phyloP scores from a whole-genome alignment of 2,888 invertebrate genomes.

The Patella pellucida region DNA sequence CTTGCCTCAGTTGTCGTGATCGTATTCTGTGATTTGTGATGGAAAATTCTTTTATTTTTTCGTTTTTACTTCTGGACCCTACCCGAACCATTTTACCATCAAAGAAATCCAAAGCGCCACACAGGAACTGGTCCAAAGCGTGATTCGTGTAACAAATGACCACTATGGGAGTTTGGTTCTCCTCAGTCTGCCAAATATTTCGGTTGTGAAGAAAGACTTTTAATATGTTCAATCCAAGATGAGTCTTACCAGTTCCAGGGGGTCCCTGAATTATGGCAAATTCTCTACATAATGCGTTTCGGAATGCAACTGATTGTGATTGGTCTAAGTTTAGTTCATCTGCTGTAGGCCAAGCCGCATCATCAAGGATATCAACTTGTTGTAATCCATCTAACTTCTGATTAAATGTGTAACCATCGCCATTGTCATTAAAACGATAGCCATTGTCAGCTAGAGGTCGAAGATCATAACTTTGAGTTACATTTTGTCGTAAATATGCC shows the following conservation, averaged over 20 bases:
- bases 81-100: conserved; percentile 56
- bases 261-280: conserved; percentile 75
- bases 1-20: conserved; percentile 8
- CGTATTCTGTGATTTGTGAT: conserved; percentile 31
- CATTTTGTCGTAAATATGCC: conserved; percentile 39
- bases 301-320: conserved; percentile 62
- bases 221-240: conserved; percentile 82
- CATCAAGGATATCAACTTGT: conserved; percentile 17
- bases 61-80: conserved; percentile 56
- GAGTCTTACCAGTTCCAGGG: conserved; percentile 90
- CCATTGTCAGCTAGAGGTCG: conserved; percentile 46
- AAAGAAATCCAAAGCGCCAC: conserved; percentile 59
- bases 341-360: conserved; percentile 49
- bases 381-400: conserved; percentile 19
- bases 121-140: conserved; percentile 70
- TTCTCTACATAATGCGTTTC: conserved; percentile 60
- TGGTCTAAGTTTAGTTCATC: conserved; percentile 55
- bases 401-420: conserved; percentile 18
- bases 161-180: conserved; percentile 53
- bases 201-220: conserved; percentile 76
- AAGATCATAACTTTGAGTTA: conserved; percentile 32
- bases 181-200: conserved; percentile 64
- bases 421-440: conserved; percentile 34
- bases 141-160: conserved; percentile 71
- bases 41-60: conserved; percentile 40